Conservation (phyloP, 2,797 vertebrate genomes). For the Falco novaeseelandiae region DNA sequence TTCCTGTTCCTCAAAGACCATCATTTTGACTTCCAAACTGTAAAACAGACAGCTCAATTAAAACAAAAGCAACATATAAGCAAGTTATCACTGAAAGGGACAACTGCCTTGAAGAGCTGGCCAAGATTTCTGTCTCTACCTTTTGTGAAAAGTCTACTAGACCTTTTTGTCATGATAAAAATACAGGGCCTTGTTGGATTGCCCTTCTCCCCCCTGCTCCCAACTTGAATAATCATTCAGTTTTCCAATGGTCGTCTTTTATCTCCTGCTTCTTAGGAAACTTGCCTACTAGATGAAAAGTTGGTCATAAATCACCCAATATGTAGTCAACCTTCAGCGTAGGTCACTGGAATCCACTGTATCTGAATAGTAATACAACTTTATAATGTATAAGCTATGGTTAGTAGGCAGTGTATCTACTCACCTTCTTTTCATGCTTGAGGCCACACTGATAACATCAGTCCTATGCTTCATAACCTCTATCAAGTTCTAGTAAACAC, state of each 20-base stretch:
- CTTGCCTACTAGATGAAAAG: background rate
- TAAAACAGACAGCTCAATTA: background rate
- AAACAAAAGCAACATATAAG: background rate
- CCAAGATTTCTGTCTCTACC: background rate
- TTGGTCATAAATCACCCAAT: background rate
- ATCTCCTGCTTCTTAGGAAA: background rate
- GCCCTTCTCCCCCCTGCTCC: background rate
- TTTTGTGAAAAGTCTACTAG: background rate
- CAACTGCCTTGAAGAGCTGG: background rate
- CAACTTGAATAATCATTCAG: background rate
- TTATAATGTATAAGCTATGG: background rate
- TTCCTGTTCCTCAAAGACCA: background rate
- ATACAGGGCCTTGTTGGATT: background rate
- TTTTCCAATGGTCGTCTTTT: background rate
- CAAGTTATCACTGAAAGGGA: background rate
- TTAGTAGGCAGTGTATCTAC: background rate
- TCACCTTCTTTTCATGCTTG: background rate
- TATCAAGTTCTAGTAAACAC: background rate
- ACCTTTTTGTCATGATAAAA: background rate
- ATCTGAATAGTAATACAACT: background rate
- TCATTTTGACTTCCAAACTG: background rate
- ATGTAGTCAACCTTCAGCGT: background rate
- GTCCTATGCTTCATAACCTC: background rate
- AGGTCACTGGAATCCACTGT: background rate
- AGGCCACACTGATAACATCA: background rate